These are phyloP conservation scores for Heliconius hewitsoni DNA, from an alignment of 1,140 invertebrate species.

Conservation along the genomic window DNA sequence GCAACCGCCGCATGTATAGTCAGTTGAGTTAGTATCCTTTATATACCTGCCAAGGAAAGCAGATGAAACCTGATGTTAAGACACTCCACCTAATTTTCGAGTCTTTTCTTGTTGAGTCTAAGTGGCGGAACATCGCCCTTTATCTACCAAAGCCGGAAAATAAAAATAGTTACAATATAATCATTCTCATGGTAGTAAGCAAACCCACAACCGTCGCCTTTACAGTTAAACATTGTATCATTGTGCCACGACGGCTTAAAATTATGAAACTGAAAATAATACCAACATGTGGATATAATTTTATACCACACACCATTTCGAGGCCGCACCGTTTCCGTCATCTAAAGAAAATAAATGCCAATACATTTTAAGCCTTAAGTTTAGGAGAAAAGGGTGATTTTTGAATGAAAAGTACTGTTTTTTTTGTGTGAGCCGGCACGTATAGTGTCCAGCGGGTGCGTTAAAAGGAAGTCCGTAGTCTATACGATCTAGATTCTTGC, in stretches of 20 bases:
- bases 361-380: constrained; percentile 40
- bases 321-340: constrained; percentile 72
- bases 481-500: constrained; percentile 51
- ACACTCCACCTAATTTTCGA: too few species aligned
- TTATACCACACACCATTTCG: constrained; percentile 52
- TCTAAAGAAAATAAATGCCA: constrained; percentile 40
- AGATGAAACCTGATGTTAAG: too few species aligned
- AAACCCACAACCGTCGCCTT: too few species aligned
- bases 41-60: too few species aligned
- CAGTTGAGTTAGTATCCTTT: too few species aligned
- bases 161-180: too few species aligned
- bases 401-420: not conserved
- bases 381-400: not conserved
- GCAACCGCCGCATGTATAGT: not conserved
- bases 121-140: too few species aligned
- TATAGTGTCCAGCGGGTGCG: constrained; percentile 71
- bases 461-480: constrained; percentile 62
- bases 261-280: not conserved
- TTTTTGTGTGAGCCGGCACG: constrained; percentile 56
- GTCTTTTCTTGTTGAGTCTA: too few species aligned
- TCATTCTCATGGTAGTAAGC: too few species aligned
- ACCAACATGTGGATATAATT: constrained; percentile 3
- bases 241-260: not conserved
- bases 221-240: too few species aligned
- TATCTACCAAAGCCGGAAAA: too few species aligned